These are phyloP conservation scores for Adrianichthys oophorus DNA, from an alignment of 2,797 vertebrate species.

Conservation along the genomic window DNA sequence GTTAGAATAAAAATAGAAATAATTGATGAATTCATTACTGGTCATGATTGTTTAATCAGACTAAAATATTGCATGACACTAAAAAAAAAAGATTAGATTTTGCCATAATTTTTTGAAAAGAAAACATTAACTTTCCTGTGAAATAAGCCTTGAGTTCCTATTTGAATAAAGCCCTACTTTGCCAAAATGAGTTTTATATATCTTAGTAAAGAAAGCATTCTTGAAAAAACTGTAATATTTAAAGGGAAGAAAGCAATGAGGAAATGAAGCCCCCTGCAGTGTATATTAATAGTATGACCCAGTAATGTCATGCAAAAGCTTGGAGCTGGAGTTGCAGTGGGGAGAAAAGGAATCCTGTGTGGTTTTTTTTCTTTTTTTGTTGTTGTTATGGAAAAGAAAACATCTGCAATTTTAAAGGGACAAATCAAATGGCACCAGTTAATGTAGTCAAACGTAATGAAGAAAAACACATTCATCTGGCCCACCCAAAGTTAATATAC, in stretches of 20 bases:
- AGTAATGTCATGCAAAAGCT: slow-evolving; percentile 61
- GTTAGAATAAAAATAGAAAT: too few species aligned
- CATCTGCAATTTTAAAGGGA: slow-evolving; percentile 13
- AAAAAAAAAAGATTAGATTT: too few species aligned
- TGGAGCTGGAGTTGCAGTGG: slow-evolving; percentile 15
- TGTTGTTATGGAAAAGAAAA: not conserved
- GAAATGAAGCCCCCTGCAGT: slow-evolving; percentile 31
- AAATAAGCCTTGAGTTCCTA: slow-evolving; percentile 1
- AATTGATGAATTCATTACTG: too few species aligned
- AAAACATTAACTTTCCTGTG: not conserved
- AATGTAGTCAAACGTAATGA: slow-evolving; percentile 11
- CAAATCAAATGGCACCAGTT: slow-evolving; percentile 12
- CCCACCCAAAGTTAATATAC: slow-evolving; percentile 43
- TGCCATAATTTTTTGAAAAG: not conserved
- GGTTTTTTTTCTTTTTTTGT: not conserved
- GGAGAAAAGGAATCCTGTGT: slow-evolving; percentile 7
- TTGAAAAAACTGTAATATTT: slow-evolving; percentile 38
- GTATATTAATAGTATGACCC: slow-evolving; percentile 61
- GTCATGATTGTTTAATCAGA: too few species aligned
- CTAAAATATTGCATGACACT: too few species aligned
- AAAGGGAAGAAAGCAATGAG: slow-evolving; percentile 41
- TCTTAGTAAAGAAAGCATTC: slow-evolving; percentile 18
- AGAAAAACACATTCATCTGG: slow-evolving; percentile 26
- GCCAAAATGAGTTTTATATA: slow-evolving; percentile 18
- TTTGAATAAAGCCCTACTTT: not conserved